Evolutionary conservation across 2,797 vertebrate genomes (phyloP).

Genomic region (Poeciliopsis turneri): DNA sequence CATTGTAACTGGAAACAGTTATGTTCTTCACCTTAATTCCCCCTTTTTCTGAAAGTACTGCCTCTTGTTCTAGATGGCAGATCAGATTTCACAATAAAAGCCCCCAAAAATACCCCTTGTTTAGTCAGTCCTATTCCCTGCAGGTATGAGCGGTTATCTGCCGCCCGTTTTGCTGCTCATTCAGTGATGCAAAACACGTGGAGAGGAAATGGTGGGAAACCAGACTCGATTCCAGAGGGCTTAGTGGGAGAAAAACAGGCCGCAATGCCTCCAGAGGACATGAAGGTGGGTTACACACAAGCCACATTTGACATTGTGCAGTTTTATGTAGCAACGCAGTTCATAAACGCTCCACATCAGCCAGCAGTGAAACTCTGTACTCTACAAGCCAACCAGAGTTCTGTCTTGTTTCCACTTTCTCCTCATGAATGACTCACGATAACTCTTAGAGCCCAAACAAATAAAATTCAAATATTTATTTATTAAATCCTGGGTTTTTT

Average conservation of each 20-base stretch:
- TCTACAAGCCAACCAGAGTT: constrained; percentile 8
- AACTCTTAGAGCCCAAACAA: constrained; percentile 27
- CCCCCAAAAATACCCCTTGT: constrained; percentile 8
- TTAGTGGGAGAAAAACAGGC: constrained; percentile 55
- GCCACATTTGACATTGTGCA: constrained; percentile 49
- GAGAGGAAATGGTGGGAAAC: constrained; percentile 72
- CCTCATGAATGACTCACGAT: constrained; percentile 58
- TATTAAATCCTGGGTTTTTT: constrained; percentile 14
- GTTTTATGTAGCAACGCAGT: constrained; percentile 43
- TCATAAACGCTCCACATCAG: constrained; percentile 42
- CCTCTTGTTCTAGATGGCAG: constrained; percentile 32
- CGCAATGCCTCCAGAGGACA: constrained; percentile 36
- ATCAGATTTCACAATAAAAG: constrained; percentile 51
- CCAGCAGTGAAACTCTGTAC: constrained; percentile 27
- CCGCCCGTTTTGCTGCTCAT: constrained; percentile 36
- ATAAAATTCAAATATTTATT: constrained; percentile 47
- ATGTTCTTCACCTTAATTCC: constrained; percentile 23
- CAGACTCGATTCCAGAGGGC: constrained; percentile 58
- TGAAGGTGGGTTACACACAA: constrained; percentile 62
- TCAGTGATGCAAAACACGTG: constrained; percentile 75
- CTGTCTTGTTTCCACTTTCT: constrained; percentile 50
- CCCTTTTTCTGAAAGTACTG: constrained; percentile 21
- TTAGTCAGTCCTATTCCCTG: constrained; percentile 26
- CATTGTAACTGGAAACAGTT: constrained; percentile 40
- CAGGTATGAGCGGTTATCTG: constrained; percentile 66